phyloP scores from a whole-genome alignment of 2,888 invertebrate species.

The Brenthis daphne region DNA sequence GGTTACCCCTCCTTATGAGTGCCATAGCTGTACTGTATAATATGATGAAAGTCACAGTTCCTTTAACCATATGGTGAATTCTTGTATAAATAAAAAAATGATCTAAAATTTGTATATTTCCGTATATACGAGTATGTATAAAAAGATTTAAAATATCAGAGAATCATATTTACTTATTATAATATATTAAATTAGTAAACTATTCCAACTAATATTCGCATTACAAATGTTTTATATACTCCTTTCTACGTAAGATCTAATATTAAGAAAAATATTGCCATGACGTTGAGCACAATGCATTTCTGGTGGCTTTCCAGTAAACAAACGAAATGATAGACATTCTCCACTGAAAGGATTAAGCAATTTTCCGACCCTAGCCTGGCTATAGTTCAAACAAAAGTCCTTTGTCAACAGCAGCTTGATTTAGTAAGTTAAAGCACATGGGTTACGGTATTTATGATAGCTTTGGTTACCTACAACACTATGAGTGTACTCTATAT shows the following conservation, averaged over 20 bases:
- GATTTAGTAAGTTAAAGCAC: conserved; percentile 7
- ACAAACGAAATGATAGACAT: conserved; percentile 5
- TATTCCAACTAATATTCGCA: too few relatives aligned
- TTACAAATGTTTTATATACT: background rate
- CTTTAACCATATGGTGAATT: too few relatives aligned
- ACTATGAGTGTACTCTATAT: background rate
- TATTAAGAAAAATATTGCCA: conserved; percentile 6
- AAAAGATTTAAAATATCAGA: too few relatives aligned
- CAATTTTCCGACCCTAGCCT: conserved; percentile 3
- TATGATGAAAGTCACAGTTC: too few relatives aligned
- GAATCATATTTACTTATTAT: too few relatives aligned
- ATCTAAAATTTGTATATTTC: too few relatives aligned
- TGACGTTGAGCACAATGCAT: conserved; percentile 1
- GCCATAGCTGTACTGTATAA: too few relatives aligned
- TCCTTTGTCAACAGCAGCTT: background rate
- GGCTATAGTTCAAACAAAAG: background rate
- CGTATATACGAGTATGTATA: too few relatives aligned
- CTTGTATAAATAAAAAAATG: too few relatives aligned
- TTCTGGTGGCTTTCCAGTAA: background rate
- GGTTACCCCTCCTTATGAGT: too few relatives aligned
- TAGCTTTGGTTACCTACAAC: background rate
- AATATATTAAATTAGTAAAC: too few relatives aligned
- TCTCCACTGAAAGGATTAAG: conserved; percentile 8
- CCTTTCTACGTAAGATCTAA: too few relatives aligned
- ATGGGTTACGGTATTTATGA: conserved; percentile 11